Conservation (phyloP, 2,888 invertebrate species). For the Rhyacophila evoluta region DNA sequence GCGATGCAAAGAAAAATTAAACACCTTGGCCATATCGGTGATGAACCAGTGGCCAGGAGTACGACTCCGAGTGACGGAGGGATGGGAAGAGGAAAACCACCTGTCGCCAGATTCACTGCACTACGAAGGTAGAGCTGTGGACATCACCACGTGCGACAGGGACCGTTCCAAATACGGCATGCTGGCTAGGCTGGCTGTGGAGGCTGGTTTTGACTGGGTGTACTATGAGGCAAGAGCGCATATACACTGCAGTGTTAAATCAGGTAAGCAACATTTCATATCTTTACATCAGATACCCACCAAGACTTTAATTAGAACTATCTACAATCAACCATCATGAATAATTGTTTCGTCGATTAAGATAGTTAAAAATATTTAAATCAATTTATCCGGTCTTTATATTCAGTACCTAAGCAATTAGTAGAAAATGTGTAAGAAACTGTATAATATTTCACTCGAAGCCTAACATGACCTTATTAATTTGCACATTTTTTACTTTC, state of each 20-base stretch:
- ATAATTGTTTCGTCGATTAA: too few species aligned
- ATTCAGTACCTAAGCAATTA: too few species aligned
- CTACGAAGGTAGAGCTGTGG: slow-evolving; percentile 97
- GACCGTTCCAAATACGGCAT: slow-evolving; percentile 95
- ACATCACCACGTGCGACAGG: slow-evolving; percentile 94
- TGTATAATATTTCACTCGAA: too few species aligned
- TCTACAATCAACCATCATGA: too few species aligned
- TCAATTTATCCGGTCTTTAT: too few species aligned
- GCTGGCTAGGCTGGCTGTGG: slow-evolving; percentile 94
- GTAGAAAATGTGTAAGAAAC: too few species aligned
- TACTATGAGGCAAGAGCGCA: slow-evolving; percentile 95
- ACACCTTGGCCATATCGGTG: slow-evolving; percentile 94
- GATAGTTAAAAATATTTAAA: too few species aligned
- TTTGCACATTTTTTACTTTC: too few species aligned
- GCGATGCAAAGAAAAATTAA: slow-evolving; percentile 96
- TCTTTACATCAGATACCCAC: not conserved
- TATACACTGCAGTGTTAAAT: slow-evolving; percentile 97
- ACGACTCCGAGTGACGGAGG: slow-evolving; percentile 91
- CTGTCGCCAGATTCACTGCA: slow-evolving; percentile 88
- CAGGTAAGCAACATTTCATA: slow-evolving; percentile 76
- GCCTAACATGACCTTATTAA: too few species aligned
- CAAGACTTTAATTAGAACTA: too few species aligned
- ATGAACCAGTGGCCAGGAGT: slow-evolving; percentile 99
- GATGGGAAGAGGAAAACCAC: slow-evolving; percentile 91
- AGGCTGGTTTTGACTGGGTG: slow-evolving; percentile 99